Conservation (phyloP, 1,140 invertebrate genomes). For the Pachyrhynchus sulphureomaculatus region DNA sequence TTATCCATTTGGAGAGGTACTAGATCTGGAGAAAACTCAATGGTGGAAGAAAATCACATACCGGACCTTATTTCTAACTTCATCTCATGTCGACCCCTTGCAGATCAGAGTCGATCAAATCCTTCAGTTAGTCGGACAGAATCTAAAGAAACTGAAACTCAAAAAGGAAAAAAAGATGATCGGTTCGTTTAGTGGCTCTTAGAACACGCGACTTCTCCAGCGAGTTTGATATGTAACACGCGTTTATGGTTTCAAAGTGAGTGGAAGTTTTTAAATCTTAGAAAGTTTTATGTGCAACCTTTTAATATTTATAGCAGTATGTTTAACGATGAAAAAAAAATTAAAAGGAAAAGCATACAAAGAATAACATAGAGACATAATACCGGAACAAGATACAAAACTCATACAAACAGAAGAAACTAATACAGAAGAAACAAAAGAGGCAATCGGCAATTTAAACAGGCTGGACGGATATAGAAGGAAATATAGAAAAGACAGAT, state of each 20-base stretch:
- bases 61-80: constrained; percentile 12
- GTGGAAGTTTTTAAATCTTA: not conserved
- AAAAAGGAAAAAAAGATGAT: not conserved
- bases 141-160: not conserved
- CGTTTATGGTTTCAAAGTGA: not conserved
- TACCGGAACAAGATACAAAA: too few species aligned
- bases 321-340: not conserved
- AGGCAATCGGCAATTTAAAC: too few species aligned
- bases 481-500: too few species aligned
- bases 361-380: too few species aligned
- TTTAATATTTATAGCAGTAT: not conserved
- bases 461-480: too few species aligned
- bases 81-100: constrained; percentile 17
- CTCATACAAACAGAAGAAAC: too few species aligned
- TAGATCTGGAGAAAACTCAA: constrained; percentile 2
- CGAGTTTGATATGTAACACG: not conserved
- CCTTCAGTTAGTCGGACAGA: not conserved
- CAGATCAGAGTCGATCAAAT: constrained; percentile 3
- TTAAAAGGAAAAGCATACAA: too few species aligned
- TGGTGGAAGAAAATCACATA: constrained; percentile 14
- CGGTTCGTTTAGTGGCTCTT: not conserved
- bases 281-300: not conserved
- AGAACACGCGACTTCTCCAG: not conserved
- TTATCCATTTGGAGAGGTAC: constrained; percentile 14
- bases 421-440: too few species aligned